Evolutionary conservation across 2,888 invertebrate genomes (phyloP).

Genomic region (Caenorhabditis macrosperma): DNA sequence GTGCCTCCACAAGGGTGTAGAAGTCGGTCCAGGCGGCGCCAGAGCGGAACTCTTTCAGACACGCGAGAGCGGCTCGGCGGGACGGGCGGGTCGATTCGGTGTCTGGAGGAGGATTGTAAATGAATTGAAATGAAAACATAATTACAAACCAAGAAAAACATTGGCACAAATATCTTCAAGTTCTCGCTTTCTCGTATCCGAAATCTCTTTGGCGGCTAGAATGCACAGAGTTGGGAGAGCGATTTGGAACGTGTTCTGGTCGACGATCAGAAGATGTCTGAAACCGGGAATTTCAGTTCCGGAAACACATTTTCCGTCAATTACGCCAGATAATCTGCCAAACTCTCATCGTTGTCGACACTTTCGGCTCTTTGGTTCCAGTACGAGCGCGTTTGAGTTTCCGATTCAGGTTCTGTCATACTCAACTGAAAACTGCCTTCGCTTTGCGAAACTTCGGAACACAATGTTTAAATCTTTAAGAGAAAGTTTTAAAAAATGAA

Average conservation of each 20-base stretch:
- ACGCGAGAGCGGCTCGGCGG: slow-evolving; percentile 64
- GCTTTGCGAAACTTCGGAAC: too few relatives aligned
- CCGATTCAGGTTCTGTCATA: neutral
- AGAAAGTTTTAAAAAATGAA: too few relatives aligned
- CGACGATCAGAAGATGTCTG: slow-evolving; percentile 34
- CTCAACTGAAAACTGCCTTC: neutral
- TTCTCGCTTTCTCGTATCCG: neutral
- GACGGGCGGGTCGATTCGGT: slow-evolving; percentile 50
- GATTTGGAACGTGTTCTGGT: slow-evolving; percentile 25
- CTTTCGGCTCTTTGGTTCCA: slow-evolving; percentile 31
- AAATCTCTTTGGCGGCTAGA: slow-evolving; percentile 36
- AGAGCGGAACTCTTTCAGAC: slow-evolving; percentile 57
- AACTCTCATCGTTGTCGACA: slow-evolving; percentile 3
- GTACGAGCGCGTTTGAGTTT: slow-evolving; percentile 5
- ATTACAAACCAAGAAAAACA: slow-evolving; percentile 22
- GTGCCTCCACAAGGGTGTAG: slow-evolving; percentile 58
- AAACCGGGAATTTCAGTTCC: neutral
- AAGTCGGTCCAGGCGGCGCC: slow-evolving; percentile 51
- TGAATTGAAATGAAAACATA: too few relatives aligned
- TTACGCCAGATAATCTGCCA: slow-evolving; percentile 25
- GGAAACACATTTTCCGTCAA: neutral
- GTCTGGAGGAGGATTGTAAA: slow-evolving; percentile 49
- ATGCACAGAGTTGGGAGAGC: slow-evolving; percentile 60
- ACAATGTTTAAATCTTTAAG: too few relatives aligned
- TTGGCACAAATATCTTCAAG: slow-evolving; percentile 27